These are phyloP conservation scores for Fragum fragum DNA, from an alignment of 2,888 invertebrate species.

Conservation along the genomic window DNA sequence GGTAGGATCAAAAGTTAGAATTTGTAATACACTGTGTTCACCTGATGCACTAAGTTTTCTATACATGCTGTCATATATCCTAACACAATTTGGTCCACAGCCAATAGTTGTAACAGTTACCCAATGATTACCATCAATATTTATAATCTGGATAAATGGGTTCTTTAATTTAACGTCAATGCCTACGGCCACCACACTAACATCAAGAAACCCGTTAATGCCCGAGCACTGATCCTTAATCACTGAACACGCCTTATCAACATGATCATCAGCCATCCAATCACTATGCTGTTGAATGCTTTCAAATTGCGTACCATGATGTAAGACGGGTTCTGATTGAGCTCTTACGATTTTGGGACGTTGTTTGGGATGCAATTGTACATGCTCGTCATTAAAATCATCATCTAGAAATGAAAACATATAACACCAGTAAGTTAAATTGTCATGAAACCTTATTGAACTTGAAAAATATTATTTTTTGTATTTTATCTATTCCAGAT, in stretches of 20 bases:
- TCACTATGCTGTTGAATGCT: slow-evolving; percentile 33
- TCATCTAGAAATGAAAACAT: neutral
- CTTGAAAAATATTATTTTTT: too few relatives aligned
- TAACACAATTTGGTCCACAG: slow-evolving; percentile 42
- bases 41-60: slow-evolving; percentile 36
- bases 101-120: slow-evolving; percentile 58
- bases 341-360: neutral
- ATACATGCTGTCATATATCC: slow-evolving; percentile 66
- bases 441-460: neutral
- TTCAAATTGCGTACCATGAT: neutral
- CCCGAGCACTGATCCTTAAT: slow-evolving; percentile 46
- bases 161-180: slow-evolving; percentile 33
- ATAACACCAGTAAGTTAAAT: neutral
- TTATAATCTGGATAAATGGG: slow-evolving; percentile 64
- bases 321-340: slow-evolving; percentile 3
- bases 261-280: slow-evolving; percentile 58
- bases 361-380: neutral
- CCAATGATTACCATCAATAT: slow-evolving; percentile 66
- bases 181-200: slow-evolving; percentile 48
- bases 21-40: slow-evolving; percentile 15
- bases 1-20: slow-evolving; percentile 27
- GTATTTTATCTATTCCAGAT: too few relatives aligned
- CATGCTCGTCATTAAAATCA: neutral
- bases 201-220: slow-evolving; percentile 61
- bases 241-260: slow-evolving; percentile 61